phyloP scores from a whole-genome alignment of 2,797 vertebrate genomes.

The Ceryle rudis region DNA sequence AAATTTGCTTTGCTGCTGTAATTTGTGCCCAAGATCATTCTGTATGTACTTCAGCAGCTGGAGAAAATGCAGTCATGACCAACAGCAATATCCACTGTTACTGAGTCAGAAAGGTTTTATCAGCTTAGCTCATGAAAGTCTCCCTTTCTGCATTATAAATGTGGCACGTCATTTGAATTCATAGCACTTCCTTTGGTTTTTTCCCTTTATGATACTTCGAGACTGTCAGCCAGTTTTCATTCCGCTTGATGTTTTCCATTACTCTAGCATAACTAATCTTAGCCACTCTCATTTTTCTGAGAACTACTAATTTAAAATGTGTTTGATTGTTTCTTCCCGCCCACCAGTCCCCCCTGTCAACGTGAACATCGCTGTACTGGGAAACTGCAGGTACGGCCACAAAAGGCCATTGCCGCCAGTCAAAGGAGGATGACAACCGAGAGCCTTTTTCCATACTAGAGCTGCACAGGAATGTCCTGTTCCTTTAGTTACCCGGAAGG shows the following conservation, averaged over 20 bases:
- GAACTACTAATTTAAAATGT: background rate
- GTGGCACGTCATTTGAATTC: conserved; percentile 12
- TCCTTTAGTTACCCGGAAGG: background rate
- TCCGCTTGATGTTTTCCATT: background rate
- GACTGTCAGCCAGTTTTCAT: conserved; percentile 9
- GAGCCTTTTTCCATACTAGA: background rate
- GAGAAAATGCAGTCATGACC: conserved; percentile 32
- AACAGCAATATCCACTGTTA: conserved; percentile 1
- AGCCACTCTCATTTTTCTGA: background rate
- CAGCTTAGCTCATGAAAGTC: conserved; percentile 29
- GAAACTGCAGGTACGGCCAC: background rate
- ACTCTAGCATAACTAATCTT: background rate
- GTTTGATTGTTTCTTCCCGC: background rate
- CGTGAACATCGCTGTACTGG: background rate
- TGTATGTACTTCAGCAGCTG: background rate
- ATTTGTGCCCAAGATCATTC: background rate
- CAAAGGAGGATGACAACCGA: background rate
- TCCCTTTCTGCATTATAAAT: conserved; percentile 41
- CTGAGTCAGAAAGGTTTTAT: conserved; percentile 40
- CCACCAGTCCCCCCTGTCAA: background rate
- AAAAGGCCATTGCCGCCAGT: background rate
- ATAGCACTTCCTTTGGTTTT: background rate
- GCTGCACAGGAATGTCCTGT: background rate
- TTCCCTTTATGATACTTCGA: background rate
- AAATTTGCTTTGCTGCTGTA: conserved; percentile 1